These are phyloP conservation scores for Seriola dumerili DNA, from an alignment of 2,113 vertebrate genomes.

Conservation along the genomic window DNA sequence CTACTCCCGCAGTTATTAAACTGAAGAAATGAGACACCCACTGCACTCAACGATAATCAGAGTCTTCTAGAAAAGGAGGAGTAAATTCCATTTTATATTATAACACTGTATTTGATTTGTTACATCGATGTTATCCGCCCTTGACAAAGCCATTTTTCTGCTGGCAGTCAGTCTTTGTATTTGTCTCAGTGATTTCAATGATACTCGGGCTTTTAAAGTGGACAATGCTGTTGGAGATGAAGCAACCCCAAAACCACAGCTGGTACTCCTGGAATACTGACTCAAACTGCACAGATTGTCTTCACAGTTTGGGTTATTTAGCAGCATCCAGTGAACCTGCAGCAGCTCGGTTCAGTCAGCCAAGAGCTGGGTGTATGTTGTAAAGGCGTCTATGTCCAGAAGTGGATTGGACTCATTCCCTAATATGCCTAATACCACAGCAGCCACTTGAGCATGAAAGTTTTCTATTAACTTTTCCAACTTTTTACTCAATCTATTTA, in stretches of 20 bases:
- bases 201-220: background rate
- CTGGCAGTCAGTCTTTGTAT: slow-evolving; percentile 27
- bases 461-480: background rate
- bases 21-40: background rate
- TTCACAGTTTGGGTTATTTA: background rate
- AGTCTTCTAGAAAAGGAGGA: background rate
- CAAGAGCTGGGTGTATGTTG: background rate
- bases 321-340: background rate
- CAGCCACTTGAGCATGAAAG: background rate
- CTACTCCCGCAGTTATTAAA: background rate
- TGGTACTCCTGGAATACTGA: background rate
- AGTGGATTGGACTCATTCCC: background rate
- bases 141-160: slow-evolving; percentile 20
- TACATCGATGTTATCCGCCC: background rate
- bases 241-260: slow-evolving; percentile 7
- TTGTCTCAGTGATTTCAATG: slow-evolving; percentile 6
- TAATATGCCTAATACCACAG: background rate
- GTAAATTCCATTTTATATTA: background rate
- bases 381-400: background rate
- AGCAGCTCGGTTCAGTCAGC: background rate
- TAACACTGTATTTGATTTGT: background rate
- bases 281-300: background rate
- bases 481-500: background rate
- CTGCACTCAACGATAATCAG: background rate
- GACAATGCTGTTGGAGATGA: slow-evolving; percentile 29